Percentiles rank a stretch among this genome's conserved stretches.
Evolutionary conservation across 2,797 vertebrate species (phyloP).

Genomic region (Propithecus deckenii): DNA sequence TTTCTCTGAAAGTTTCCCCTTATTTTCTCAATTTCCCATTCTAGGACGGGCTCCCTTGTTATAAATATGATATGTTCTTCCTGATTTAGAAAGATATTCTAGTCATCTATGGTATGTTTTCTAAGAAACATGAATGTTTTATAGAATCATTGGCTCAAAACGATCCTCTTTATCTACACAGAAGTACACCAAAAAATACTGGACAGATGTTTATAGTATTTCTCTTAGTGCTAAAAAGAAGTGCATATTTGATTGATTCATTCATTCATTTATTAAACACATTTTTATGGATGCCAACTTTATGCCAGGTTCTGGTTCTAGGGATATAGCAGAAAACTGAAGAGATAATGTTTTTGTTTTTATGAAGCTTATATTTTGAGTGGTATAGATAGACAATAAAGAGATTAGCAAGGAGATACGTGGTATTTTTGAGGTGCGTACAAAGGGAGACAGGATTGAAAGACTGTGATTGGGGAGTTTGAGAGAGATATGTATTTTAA

Average conservation of each 20-base stretch:
- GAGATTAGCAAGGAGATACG: background rate
- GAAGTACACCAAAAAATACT: background rate
- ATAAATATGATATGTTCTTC: background rate
- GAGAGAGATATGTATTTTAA: background rate
- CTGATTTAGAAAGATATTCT: background rate
- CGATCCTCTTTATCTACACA: background rate
- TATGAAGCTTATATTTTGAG: background rate
- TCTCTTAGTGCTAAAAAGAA: background rate
- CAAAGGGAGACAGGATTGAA: background rate
- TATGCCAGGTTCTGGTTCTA: background rate
- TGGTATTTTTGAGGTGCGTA: background rate
- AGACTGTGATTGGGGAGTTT: background rate
- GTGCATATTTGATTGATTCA: background rate
- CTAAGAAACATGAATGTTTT: background rate
- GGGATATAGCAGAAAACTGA: background rate
- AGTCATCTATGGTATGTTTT: background rate
- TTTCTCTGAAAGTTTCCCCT: background rate
- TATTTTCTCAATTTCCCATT: background rate
- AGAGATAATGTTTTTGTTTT: background rate
- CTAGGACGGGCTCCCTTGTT: background rate
- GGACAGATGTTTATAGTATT: background rate
- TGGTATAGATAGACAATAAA: background rate
- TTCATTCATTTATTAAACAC: background rate
- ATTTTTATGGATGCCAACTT: background rate
- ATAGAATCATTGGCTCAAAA: background rate